Percentiles rank a stretch among this genome's conserved stretches.
Evolutionary conservation across 2,113 vertebrate genomes (phyloP).

Genomic region (Anolis carolinensis): DNA sequence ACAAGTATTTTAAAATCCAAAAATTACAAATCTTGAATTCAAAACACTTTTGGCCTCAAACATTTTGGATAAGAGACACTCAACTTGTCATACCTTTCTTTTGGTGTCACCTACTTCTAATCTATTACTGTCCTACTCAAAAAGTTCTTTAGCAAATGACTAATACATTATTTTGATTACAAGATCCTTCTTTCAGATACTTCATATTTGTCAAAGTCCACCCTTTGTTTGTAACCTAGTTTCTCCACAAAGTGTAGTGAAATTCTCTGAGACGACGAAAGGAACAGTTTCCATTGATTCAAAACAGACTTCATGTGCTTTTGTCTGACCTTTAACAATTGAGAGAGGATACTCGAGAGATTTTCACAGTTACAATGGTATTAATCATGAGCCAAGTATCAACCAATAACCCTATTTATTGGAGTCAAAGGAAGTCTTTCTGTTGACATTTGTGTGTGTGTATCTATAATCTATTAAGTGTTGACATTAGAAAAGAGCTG

Average conservation of each 20-base stretch:
- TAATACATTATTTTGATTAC: conserved; percentile 16
- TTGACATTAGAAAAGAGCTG: not conserved
- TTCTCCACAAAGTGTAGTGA: not conserved
- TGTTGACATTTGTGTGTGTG: not conserved
- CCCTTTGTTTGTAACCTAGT: not conserved
- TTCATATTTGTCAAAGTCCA: not conserved
- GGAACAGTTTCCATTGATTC: not conserved
- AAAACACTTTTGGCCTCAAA: no score
- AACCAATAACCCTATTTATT: not conserved
- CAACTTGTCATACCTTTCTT: not conserved
- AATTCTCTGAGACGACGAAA: not conserved
- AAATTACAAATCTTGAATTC: no score
- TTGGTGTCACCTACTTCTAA: not conserved
- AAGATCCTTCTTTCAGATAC: not conserved
- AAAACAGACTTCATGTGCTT: not conserved
- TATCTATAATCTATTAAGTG: not conserved
- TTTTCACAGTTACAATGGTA: not conserved
- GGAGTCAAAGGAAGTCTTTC: not conserved
- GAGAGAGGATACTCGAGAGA: not conserved
- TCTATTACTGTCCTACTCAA: not conserved
- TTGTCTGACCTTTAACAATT: not conserved
- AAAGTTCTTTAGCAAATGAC: not conserved
- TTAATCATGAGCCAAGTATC: not conserved
- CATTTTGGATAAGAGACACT: no score
- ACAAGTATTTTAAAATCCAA: no score